phyloP scores from a whole-genome alignment of 2,113 vertebrate species.

The Oryzias javanicus region DNA sequence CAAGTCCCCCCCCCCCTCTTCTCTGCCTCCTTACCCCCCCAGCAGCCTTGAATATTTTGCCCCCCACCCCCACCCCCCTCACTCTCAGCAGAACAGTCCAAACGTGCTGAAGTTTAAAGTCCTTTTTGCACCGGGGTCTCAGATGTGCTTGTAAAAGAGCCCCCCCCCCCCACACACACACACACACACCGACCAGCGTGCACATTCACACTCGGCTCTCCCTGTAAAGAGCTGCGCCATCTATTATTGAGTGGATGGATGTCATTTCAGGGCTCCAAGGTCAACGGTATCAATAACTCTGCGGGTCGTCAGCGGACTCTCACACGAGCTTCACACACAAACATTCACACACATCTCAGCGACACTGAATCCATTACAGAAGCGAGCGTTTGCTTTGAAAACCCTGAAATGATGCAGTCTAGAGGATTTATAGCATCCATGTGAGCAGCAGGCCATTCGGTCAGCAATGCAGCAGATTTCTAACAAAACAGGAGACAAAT shows the following conservation, averaged over 20 bases:
- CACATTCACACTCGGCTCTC: constrained; percentile 20
- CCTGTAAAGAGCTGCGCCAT: constrained; percentile 50
- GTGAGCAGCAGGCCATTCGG: no score
- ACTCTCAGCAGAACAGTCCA: constrained; percentile 13
- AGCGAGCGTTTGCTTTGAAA: no score
- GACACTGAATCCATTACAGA: no score
- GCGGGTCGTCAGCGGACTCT: constrained; percentile 30
- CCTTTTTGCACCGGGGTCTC: constrained; percentile 13
- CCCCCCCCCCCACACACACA: constrained; percentile 18
- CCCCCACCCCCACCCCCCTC: no score
- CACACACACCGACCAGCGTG: constrained; percentile 5
- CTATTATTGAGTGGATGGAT: constrained; percentile 61
- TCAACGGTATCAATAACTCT: constrained; percentile 64
- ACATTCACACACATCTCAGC: neutral
- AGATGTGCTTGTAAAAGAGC: constrained; percentile 12
- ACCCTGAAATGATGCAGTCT: no score
- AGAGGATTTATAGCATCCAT: no score
- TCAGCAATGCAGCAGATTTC: no score
- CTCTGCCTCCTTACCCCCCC: neutral
- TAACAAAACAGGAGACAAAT: no score
- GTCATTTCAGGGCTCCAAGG: constrained; percentile 63
- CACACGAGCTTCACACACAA: constrained; percentile 10
- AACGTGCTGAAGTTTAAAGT: constrained; percentile 1
- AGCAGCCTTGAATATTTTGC: constrained; percentile 9
- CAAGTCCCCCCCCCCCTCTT: neutral